Conservation (phyloP, 2,888 invertebrate genomes). For the Acheta domesticus region DNA sequence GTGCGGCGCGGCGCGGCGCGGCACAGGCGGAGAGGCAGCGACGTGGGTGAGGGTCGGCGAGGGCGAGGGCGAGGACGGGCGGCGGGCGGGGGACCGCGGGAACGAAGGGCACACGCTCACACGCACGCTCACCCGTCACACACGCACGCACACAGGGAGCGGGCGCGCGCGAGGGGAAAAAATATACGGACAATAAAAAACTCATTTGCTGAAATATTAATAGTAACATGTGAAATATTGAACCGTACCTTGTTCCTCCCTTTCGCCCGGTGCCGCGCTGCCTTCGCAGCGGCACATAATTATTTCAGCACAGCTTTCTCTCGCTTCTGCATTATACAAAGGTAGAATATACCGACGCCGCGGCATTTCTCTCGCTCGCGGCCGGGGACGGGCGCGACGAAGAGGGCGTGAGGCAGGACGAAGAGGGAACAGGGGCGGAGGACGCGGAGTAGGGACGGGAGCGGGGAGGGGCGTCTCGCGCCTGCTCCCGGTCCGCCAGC, state of each 20-base stretch:
- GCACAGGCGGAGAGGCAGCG: not conserved
- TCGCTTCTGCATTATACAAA: conserved; percentile 37
- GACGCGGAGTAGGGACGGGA: too few species aligned
- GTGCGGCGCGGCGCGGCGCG: too few species aligned
- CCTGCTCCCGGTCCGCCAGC: too few species aligned
- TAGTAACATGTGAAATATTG: conserved; percentile 38
- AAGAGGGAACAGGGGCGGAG: too few species aligned
- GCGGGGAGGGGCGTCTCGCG: too few species aligned
- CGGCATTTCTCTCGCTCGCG: too few species aligned
- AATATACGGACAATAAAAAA: conserved; percentile 37
- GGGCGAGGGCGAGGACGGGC: not conserved
- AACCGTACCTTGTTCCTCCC: conserved; percentile 37
- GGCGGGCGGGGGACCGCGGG: not conserved
- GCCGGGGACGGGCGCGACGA: not conserved
- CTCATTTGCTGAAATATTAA: conserved; percentile 38
- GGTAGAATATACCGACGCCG: conserved; percentile 34
- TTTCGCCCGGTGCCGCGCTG: conserved; percentile 21
- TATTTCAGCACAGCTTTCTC: conserved; percentile 39
- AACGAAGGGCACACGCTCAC: conserved; percentile 18
- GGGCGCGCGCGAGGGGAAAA: conserved; percentile 27
- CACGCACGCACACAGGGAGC: conserved; percentile 20
- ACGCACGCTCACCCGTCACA: conserved; percentile 30
- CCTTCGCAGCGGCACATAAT: conserved; percentile 36
- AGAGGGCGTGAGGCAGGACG: not conserved
- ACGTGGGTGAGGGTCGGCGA: not conserved